Evolutionary conservation across 2,113 vertebrate species (phyloP).

Genomic region (Collichthys lucidus): DNA sequence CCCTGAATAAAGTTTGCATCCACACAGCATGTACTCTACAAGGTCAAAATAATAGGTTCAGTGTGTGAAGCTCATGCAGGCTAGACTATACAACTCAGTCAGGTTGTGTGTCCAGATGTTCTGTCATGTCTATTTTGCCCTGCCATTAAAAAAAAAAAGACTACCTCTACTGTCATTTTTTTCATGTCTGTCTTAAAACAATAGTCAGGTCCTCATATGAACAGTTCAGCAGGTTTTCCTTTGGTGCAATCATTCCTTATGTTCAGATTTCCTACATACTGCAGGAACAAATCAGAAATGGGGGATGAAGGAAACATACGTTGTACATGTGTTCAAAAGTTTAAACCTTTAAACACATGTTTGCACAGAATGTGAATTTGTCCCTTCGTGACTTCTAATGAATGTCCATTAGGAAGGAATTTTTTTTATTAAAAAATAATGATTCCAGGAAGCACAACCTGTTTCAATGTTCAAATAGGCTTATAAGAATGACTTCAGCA

Average conservation of each 20-base stretch:
- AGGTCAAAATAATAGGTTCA: slow-evolving; percentile 49
- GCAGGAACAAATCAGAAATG: too few relatives aligned
- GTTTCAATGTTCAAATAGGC: neutral
- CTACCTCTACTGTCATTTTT: neutral
- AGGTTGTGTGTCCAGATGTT: neutral
- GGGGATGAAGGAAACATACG: too few relatives aligned
- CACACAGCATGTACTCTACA: neutral
- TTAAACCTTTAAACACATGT: neutral
- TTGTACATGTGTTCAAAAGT: neutral
- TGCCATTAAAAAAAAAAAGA: neutral
- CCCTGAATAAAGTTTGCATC: slow-evolving; percentile 3
- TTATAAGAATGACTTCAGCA: neutral
- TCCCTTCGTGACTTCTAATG: too few relatives aligned
- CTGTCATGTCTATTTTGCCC: neutral
- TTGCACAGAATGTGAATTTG: too few relatives aligned
- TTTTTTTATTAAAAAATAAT: neutral
- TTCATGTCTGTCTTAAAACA: neutral
- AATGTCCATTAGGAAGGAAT: neutral
- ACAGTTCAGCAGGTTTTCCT: neutral
- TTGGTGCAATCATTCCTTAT: neutral
- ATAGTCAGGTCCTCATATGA: neutral
- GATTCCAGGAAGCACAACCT: neutral
- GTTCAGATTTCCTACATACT: too few relatives aligned
- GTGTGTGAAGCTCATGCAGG: slow-evolving; percentile 27
- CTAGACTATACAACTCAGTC: slow-evolving; percentile 36